These are phyloP conservation scores for Pempheris klunzingeri DNA, from an alignment of 2,797 vertebrate genomes.

Conservation along the genomic window DNA sequence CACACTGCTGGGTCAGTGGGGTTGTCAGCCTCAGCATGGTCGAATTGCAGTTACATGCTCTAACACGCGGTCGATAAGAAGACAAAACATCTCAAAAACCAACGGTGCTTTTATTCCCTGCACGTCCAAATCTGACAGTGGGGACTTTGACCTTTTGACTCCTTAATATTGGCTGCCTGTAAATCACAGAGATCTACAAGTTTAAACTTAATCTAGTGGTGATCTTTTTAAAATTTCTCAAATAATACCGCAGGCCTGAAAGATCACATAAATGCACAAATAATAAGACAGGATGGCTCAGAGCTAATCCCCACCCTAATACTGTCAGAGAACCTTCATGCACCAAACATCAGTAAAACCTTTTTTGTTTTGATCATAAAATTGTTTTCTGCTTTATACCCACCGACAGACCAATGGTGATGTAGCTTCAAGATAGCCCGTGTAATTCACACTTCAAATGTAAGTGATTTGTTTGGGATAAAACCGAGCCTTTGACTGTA, in stretches of 20 bases:
- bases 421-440: not conserved
- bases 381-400: not conserved
- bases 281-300: slow-evolving; percentile 5
- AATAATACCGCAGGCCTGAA: not conserved
- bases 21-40: slow-evolving; percentile 1
- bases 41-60: slow-evolving; percentile 16
- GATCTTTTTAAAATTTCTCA: not conserved
- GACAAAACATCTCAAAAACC: not conserved
- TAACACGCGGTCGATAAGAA: not conserved
- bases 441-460: not conserved
- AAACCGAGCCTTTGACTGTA: not conserved
- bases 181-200: not conserved
- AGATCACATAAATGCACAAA: slow-evolving; percentile 3
- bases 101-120: not conserved
- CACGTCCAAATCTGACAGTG: slow-evolving; percentile 2
- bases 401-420: not conserved
- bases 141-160: slow-evolving; percentile 1
- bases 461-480: slow-evolving; percentile 8
- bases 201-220: slow-evolving; percentile 4
- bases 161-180: not conserved
- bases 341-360: slow-evolving; percentile 3
- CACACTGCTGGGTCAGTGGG: slow-evolving; percentile 19
- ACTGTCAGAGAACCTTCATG: slow-evolving; percentile 2
- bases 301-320: slow-evolving; percentile 17
- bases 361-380: slow-evolving; percentile 1